phyloP scores from a whole-genome alignment of 2,888 invertebrate genomes.

The Dryocosmus kuriphilus region DNA sequence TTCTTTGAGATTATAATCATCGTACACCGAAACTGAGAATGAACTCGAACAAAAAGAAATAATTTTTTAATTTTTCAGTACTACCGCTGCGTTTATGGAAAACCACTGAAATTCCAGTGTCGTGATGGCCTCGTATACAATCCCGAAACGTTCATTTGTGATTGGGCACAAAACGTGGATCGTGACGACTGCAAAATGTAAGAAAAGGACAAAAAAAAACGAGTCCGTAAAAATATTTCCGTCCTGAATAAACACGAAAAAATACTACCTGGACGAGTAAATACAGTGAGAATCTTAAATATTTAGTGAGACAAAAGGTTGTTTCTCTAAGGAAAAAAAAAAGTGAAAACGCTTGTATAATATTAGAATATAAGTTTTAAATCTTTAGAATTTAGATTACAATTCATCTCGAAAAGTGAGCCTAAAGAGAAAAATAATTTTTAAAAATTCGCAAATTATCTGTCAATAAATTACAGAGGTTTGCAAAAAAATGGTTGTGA shows the following conservation, averaged over 20 bases:
- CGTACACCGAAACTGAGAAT: no score
- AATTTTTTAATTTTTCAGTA: conserved; percentile 82
- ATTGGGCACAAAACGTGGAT: conserved; percentile 88
- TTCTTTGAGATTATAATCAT: no score
- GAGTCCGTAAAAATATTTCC: neutral
- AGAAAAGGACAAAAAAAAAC: neutral
- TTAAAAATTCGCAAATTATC: neutral
- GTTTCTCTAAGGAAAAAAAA: neutral
- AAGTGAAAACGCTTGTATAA: neutral
- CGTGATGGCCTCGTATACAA: conserved; percentile 88
- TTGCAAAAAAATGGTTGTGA: no score
- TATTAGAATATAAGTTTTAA: neutral
- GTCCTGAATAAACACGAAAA: neutral
- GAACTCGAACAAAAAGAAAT: conserved; percentile 28
- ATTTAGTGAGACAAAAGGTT: neutral
- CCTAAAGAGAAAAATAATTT: neutral
- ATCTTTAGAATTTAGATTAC: no score
- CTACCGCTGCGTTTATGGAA: conserved; percentile 91
- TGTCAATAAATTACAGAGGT: neutral
- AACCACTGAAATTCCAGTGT: conserved; percentile 86
- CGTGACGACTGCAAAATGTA: conserved; percentile 80
- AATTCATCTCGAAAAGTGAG: neutral
- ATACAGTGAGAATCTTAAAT: neutral
- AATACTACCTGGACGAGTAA: neutral
- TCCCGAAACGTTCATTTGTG: conserved; percentile 84